phyloP scores from a whole-genome alignment of 2,113 vertebrate species.

The Nothoprocta perdicaria region DNA sequence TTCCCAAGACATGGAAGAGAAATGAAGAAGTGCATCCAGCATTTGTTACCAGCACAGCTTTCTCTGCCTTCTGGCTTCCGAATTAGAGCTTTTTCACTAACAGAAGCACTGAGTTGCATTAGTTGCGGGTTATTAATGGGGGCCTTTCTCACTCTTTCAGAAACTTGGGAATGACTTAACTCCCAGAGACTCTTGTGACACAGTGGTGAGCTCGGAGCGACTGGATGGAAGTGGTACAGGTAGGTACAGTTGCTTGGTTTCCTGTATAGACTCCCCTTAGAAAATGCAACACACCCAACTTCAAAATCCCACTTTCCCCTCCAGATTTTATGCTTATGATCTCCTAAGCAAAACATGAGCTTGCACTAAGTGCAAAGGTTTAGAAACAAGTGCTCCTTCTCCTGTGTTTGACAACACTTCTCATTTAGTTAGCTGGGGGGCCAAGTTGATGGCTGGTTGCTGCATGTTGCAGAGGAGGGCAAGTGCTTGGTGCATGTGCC shows the following conservation, averaged over 20 bases:
- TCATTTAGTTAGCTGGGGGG: background rate
- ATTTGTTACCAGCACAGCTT: background rate
- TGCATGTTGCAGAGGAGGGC: background rate
- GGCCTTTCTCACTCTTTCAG: slow-evolving; percentile 67
- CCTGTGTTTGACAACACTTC: background rate
- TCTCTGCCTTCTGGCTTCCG: background rate
- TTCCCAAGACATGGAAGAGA: background rate
- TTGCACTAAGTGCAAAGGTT: background rate
- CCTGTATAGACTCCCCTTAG: background rate
- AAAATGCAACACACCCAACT: background rate
- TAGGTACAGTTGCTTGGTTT: slow-evolving; percentile 78
- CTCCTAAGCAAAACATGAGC: background rate
- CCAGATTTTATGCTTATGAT: background rate
- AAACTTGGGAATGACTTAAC: slow-evolving; percentile 76
- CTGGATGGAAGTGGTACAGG: slow-evolving; percentile 84
- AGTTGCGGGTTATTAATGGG: background rate
- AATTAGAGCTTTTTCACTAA: background rate
- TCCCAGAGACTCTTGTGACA: slow-evolving; percentile 73
- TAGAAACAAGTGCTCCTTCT: background rate
- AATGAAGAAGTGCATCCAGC: background rate
- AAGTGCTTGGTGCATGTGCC: background rate
- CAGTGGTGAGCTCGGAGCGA: slow-evolving; percentile 78
- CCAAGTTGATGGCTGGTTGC: background rate
- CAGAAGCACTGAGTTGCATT: background rate
- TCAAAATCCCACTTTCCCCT: background rate